Conservation (phyloP, 2,797 vertebrate genomes). For the Champsocephalus esox region DNA sequence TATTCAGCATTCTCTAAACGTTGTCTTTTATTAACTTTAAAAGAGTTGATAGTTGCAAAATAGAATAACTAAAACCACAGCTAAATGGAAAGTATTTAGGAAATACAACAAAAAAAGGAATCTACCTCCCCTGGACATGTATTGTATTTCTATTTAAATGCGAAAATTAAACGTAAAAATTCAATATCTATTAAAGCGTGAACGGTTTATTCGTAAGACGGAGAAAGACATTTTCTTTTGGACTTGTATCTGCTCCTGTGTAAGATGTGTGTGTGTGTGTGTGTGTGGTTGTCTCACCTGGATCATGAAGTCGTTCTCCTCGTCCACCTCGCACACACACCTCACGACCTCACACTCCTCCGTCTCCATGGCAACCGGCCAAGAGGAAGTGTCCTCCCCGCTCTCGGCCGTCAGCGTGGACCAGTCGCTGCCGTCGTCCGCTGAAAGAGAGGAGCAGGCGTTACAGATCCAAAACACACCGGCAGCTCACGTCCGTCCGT, state of each 20-base stretch:
- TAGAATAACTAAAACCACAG: no score
- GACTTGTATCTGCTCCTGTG: neutral
- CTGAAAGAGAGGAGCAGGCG: slow-evolving; percentile 66
- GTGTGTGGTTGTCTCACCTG: slow-evolving; percentile 84
- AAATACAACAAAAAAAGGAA: no score
- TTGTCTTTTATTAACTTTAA: no score
- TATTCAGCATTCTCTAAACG: no score
- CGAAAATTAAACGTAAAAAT: no score
- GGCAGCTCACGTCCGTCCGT: no score
- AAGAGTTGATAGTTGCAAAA: no score
- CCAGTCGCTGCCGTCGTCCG: slow-evolving; percentile 93
- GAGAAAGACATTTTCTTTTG: neutral
- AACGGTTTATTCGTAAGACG: neutral
- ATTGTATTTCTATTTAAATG: no score
- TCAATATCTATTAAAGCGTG: no score
- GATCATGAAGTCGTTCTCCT: slow-evolving; percentile 99
- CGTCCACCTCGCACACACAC: slow-evolving; percentile 96
- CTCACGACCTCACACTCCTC: slow-evolving; percentile 92
- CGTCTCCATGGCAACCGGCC: slow-evolving; percentile 79
- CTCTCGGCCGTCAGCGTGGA: slow-evolving; percentile 95
- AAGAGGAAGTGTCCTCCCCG: slow-evolving; percentile 89
- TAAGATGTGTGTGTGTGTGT: neutral
- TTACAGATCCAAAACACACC: neutral
- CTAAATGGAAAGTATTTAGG: no score
- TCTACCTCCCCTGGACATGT: no score